Conservation (phyloP, 1,140 invertebrate species). For the Aleiodes sp. region DNA sequence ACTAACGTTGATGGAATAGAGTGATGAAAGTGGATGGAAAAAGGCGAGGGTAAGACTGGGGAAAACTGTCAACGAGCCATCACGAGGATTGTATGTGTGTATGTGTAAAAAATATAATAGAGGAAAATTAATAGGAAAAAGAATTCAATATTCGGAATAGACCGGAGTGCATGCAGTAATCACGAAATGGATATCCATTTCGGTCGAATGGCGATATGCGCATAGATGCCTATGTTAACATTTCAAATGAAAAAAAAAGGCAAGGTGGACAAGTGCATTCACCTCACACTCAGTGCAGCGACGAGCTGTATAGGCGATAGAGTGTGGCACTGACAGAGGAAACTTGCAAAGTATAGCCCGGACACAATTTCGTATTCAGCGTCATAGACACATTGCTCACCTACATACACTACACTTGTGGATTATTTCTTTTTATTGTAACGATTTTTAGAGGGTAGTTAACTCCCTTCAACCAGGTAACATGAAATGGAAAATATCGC, state of each 20-base stretch:
- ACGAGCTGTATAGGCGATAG: background rate
- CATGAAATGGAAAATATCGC: too few relatives aligned
- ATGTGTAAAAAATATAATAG: background rate
- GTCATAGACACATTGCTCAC: constrained; percentile 24
- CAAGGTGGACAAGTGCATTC: constrained; percentile 38
- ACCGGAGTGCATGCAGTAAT: background rate
- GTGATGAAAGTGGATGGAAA: background rate
- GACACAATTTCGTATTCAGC: constrained; percentile 36
- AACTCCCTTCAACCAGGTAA: too few relatives aligned
- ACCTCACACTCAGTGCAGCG: constrained; percentile 23
- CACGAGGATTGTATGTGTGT: constrained; percentile 16
- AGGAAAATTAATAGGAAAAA: background rate
- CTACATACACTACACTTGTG: background rate
- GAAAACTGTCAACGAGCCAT: constrained; percentile 20
- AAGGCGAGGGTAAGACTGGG: constrained; percentile 5
- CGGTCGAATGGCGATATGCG: constrained; percentile 17
- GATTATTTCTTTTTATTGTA: background rate
- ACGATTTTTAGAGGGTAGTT: too few relatives aligned
- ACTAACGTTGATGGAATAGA: background rate
- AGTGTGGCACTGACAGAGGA: constrained; percentile 3
- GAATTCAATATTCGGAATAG: constrained; percentile 13
- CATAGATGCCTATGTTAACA: constrained; percentile 1
- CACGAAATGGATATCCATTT: constrained; percentile 35
- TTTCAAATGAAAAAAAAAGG: constrained; percentile 9
- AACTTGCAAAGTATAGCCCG: background rate